Percentiles rank a stretch among this genome's conserved stretches.
phyloP scores from a whole-genome alignment of 37 sponge, comb jelly and placozoan genomes.

The Corticium candelabrum region DNA sequence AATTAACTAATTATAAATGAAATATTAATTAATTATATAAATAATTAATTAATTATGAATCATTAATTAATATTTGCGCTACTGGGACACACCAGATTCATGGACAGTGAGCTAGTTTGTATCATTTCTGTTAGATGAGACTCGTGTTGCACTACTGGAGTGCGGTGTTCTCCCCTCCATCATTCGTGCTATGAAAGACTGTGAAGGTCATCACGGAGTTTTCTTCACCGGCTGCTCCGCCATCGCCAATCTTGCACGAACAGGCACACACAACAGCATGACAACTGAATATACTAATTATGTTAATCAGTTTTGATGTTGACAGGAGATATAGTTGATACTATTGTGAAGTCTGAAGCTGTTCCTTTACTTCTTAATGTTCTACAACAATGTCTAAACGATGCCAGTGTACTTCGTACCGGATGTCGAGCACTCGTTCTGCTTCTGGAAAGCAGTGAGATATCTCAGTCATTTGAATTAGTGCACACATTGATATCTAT shows the following conservation, averaged over 20 bases:
- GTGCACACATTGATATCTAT: too few relatives aligned
- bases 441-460: not conserved
- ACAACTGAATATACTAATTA: too few relatives aligned
- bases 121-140: too few relatives aligned
- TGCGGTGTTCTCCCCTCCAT: not conserved
- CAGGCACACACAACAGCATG: too few relatives aligned
- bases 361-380: not conserved
- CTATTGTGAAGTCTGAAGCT: not conserved
- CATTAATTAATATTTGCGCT: too few relatives aligned
- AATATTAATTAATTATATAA: too few relatives aligned
- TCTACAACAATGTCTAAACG: not conserved
- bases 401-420: not conserved
- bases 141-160: not conserved
- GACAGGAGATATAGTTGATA: too few relatives aligned
- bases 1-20: too few relatives aligned
- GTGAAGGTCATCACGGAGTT: not conserved
- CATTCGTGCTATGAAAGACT: not conserved
- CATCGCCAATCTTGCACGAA: not conserved
- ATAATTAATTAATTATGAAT: too few relatives aligned
- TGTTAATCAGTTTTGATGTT: too few relatives aligned
- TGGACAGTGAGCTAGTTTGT: too few relatives aligned
- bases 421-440: not conserved
- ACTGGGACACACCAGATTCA: too few relatives aligned
- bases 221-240: conserved; percentile 1
- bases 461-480: not conserved